Conservation (phyloP, 1,140 invertebrate species). For the Lutraria rhynchaena region DNA sequence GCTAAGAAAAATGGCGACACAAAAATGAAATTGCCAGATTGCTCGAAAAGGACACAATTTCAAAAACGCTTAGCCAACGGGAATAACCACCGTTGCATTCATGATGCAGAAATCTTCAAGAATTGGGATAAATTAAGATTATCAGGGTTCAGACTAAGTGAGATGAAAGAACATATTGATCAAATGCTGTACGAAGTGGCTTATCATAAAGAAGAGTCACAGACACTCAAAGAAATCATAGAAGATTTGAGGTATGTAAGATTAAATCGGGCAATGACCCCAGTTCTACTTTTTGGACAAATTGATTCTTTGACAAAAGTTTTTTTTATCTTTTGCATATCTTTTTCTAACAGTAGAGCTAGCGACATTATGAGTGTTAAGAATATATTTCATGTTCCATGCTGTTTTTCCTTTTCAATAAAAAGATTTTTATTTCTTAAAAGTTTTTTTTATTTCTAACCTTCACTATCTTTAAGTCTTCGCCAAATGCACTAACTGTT, state of each 20-base stretch:
- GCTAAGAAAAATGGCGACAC: constrained; percentile 8
- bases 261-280: no score
- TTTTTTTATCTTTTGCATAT: no score
- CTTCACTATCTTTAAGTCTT: no score
- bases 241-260: constrained; percentile 49
- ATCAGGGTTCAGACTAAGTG: constrained; percentile 56
- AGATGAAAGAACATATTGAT: constrained; percentile 55
- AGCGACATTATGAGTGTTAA: no score
- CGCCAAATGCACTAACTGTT: no score
- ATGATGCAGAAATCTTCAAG: constrained; percentile 55
- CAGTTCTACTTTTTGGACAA: no score
- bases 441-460: no score
- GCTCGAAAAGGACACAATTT: constrained; percentile 36
- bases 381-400: no score
- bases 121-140: constrained; percentile 58
- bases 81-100: constrained; percentile 46
- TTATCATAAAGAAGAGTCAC: constrained; percentile 56
- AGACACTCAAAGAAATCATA: constrained; percentile 57
- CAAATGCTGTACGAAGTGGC: constrained; percentile 53
- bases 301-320: no score
- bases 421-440: no score
- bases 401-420: no score
- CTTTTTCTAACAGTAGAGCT: no score
- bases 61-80: constrained; percentile 46
- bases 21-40: constrained; percentile 7